Evolutionary conservation across 2,113 vertebrate species (phyloP), one percentile per base, ranked within the genome.

Genomic region (Fukomys damarensis): DNA sequence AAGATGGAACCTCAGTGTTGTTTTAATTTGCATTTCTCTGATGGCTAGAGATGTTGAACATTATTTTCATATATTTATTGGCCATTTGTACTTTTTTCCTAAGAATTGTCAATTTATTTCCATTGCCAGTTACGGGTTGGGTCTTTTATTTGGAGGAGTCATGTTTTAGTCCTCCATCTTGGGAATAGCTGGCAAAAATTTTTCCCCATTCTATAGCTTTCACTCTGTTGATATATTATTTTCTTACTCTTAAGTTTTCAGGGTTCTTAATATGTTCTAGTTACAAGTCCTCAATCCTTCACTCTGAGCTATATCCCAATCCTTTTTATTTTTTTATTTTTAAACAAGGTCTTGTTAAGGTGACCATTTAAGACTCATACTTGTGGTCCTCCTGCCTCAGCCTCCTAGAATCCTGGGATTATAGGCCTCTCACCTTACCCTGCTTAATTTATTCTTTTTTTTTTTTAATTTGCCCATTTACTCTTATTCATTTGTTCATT

Each of bases 201-300:
- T 70, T 70, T 8, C 66, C 19, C 32, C n/a, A 38, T 20, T 38
- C 17, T n/a, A 70, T 70, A 68, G 35, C 7, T 70, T 41, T 72
- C n/a, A 72, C n/a, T 41, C 20, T 72, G n/a, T 24, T 72, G 20
- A n/a, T 72, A 2, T 70, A 22, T 76, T 35, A 30, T 87, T 87
- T 79, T 68, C 49, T 86, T 93, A 41, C 56, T 83, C n/a, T 83
- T 92, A 58, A 87, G n/a, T 91, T 86, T 86, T 79, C 52, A 77
- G 35, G 65, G 20, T 81, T 93, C 52, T 90, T 93, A 61, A 7
- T 58, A 38, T 92, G 35, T 94, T 92, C 52, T 92, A 38, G 56
- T 74, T 72, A 58, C 22, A 89, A 85, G 35, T 92, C 41, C 17
- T 89, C 28, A 70, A 7, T 41, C 70, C 70, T 72, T 41, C 17